Base-by-base conservation (phyloP, 2,888 invertebrate genomes). In the Dryobotodes eremita region DNA sequence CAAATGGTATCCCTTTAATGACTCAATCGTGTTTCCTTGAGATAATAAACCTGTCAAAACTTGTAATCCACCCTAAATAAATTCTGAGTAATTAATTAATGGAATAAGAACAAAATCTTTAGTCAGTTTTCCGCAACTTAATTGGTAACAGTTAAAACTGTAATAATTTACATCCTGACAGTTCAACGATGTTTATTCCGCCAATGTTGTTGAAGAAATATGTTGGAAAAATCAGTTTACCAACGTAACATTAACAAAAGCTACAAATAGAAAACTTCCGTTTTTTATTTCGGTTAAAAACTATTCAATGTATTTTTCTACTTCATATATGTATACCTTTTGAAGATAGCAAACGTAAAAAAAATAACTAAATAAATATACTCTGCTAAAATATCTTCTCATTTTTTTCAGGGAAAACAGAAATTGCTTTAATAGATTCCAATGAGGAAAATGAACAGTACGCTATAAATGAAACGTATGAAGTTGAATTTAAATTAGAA, bases 21-120 rank as follows among this genome's bases (percentile, higher is more conserved):
- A 79, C 79, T 77, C 74, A 77, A 77, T 82, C 71, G 69, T 79
- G 62, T 77, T 81, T 69, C 69, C 57, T 55, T 62, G 11, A 13
- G 62, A 72, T 82, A 74, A 82, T 85, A 85, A 79, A 85, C n/a
- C 77, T 85, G 79, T 79, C 85, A 69, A 85, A 85, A 77, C 73
- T 82, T 82, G 77, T 71, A 80, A 82, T 81, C 77, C 82, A 55
- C 53, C 59, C 55, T 42, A 20, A 66, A 77, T 71, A 50, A 81
- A 73, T 68, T 64, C 57, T 3, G 48, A 73, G 48, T 73, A 70
- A 79, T 79, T 78, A 73, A 79, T 83, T 69, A 83, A 79, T 79
- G 72, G 42, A 69, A 73, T 82, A 69, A 68, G 55, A 70, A 79
- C 48, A 31, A 42, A 83, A 79, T 83, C 76, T 72, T 83, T 79